Conservation (phyloP, 2,888 invertebrate species). For the Sarcophaga variegata region DNA sequence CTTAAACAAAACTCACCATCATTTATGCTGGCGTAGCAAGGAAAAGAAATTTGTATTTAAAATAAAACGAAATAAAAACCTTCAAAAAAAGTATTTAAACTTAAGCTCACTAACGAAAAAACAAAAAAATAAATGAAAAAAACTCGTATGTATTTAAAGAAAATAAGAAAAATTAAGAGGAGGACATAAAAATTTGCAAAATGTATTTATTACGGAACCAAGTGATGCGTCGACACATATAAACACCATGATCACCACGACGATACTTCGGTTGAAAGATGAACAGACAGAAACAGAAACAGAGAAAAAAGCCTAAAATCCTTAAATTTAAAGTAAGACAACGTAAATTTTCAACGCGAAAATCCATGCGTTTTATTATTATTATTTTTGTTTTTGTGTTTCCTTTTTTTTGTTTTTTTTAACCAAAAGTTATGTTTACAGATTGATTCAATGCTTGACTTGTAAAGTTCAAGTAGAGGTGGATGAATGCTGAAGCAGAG, state of each 20-base stretch:
- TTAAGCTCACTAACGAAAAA: slow-evolving; percentile 16
- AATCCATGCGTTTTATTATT: slow-evolving; percentile 49
- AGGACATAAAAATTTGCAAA: slow-evolving; percentile 80
- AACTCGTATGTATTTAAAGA: too few relatives aligned
- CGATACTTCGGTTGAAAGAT: slow-evolving; percentile 29
- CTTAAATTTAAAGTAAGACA: slow-evolving; percentile 54
- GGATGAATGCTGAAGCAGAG: slow-evolving; percentile 41
- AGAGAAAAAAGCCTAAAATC: neutral
- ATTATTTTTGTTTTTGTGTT: neutral
- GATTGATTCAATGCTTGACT: slow-evolving; percentile 70
- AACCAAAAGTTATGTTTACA: slow-evolving; percentile 63
- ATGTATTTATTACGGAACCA: slow-evolving; percentile 80
- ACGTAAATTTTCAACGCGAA: slow-evolving; percentile 51
- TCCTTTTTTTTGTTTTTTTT: neutral
- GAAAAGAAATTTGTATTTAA: slow-evolving; percentile 58
- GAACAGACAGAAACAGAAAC: slow-evolving; percentile 15
- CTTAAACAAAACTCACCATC: too few relatives aligned
- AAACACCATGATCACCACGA: slow-evolving; percentile 63
- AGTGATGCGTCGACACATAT: slow-evolving; percentile 75
- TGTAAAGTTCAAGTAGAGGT: slow-evolving; percentile 64
- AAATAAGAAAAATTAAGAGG: slow-evolving; percentile 75
- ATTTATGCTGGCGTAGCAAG: neutral
- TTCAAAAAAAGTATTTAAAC: slow-evolving; percentile 26
- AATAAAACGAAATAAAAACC: slow-evolving; percentile 6
- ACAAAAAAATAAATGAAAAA: slow-evolving; percentile 1